phyloP scores from a whole-genome alignment of 2,797 vertebrate genomes.

The Sebastes iracundus region DNA sequence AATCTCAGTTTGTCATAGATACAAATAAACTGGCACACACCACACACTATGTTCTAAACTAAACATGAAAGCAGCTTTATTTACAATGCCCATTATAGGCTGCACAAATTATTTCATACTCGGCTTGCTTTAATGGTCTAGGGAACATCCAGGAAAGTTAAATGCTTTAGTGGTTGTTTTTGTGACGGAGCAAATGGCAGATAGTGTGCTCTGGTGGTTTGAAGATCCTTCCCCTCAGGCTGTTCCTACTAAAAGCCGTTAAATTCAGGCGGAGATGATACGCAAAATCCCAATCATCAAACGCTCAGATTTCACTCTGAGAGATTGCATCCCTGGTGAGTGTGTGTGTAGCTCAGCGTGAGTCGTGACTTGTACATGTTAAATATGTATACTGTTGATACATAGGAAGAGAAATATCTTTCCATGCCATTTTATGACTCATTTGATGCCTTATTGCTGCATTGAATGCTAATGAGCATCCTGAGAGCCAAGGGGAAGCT shows the following conservation, averaged over 20 bases:
- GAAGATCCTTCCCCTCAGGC: background rate
- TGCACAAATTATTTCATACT: constrained; percentile 8
- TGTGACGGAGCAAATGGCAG: constrained; percentile 13
- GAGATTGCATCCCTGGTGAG: background rate
- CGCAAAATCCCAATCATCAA: background rate
- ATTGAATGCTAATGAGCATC: constrained; percentile 1
- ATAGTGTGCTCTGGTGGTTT: background rate
- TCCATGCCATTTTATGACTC: background rate
- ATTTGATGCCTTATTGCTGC: background rate
- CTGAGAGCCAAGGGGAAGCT: background rate
- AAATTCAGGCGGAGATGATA: background rate
- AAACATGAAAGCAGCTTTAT: constrained; percentile 15
- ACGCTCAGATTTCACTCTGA: background rate
- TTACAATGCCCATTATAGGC: background rate
- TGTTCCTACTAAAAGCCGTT: background rate
- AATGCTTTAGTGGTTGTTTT: constrained; percentile 21
- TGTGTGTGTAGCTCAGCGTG: background rate
- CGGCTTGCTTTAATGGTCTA: background rate
- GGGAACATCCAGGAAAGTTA: constrained; percentile 13
- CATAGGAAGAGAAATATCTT: background rate
- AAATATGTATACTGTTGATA: background rate
- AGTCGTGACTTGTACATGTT: background rate
- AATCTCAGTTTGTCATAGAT: constrained; percentile 11
- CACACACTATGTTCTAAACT: background rate
- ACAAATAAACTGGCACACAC: background rate